phyloP scores from a whole-genome alignment of 2,888 invertebrate species.

The Caenorhabditis wallacei region DNA sequence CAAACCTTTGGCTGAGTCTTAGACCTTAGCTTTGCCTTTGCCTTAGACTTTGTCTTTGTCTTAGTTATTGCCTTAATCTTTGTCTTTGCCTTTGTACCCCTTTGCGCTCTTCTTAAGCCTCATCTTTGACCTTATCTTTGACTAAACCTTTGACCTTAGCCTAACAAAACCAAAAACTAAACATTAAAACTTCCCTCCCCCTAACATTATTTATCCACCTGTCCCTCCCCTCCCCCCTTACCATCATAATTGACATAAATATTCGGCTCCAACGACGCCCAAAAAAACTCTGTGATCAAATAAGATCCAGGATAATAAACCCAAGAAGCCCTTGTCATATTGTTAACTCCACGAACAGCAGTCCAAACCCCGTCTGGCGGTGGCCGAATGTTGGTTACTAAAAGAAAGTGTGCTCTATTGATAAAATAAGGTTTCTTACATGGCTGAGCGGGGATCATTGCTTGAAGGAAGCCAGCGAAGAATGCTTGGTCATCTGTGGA shows the following conservation, averaged over 20 bases:
- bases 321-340: slow-evolving; percentile 67
- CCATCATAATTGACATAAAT: slow-evolving; percentile 70
- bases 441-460: slow-evolving; percentile 46
- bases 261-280: slow-evolving; percentile 72
- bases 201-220: not conserved
- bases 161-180: no score
- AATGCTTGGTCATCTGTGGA: slow-evolving; percentile 63
- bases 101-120: no score
- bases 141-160: no score
- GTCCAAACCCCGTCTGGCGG: slow-evolving; percentile 68
- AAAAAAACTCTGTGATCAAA: slow-evolving; percentile 63
- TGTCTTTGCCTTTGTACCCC: no score
- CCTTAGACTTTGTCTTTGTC: no score
- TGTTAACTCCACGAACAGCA: slow-evolving; percentile 66
- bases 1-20: no score
- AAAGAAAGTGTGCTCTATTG: slow-evolving; percentile 1
- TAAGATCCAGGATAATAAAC: slow-evolving; percentile 69
- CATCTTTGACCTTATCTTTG: no score
- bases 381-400: slow-evolving; percentile 41
- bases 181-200: not conserved
- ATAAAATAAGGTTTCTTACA: slow-evolving; percentile 33
- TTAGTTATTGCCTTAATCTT: no score
- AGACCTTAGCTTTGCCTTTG: no score
- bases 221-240: not conserved
- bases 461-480: slow-evolving; percentile 63